Evolutionary conservation across 2,797 vertebrate genomes (phyloP).

Genomic region (Mycteria americana): DNA sequence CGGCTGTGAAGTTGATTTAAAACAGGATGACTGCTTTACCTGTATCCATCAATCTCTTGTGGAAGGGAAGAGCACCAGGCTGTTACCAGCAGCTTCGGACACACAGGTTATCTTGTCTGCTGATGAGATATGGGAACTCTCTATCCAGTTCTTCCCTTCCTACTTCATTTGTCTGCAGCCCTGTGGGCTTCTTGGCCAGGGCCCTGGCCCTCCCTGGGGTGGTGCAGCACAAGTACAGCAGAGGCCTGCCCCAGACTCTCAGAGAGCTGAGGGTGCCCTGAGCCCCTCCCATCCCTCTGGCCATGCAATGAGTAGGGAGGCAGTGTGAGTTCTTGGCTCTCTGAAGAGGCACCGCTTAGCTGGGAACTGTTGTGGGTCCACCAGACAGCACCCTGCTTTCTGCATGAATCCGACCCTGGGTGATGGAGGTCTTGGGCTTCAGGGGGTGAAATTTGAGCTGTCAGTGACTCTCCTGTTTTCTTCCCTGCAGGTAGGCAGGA

Average conservation of each 20-base stretch:
- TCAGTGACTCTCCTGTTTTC: slow-evolving; percentile 42
- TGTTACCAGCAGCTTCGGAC: not conserved
- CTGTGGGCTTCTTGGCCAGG: not conserved
- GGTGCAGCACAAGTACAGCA: not conserved
- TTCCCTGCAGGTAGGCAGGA: slow-evolving; percentile 66
- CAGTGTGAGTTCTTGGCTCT: not conserved
- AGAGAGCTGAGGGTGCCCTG: not conserved
- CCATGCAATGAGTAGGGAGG: not conserved
- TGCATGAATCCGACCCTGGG: not conserved
- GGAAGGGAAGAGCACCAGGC: not conserved
- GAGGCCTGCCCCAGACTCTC: not conserved
- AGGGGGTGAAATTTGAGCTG: not conserved
- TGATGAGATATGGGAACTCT: not conserved
- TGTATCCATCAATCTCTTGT: not conserved
- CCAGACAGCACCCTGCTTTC: not conserved
- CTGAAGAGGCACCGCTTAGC: not conserved
- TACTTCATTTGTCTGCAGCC: not conserved
- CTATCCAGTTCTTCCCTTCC: not conserved
- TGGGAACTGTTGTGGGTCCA: fast-evolving
- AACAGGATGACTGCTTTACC: not conserved
- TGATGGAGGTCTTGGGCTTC: not conserved
- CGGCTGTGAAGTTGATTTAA: not conserved
- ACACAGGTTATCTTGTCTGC: not conserved
- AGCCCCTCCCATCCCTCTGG: not conserved
- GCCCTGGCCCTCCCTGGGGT: not conserved